Evolutionary conservation across 2,797 vertebrate species (phyloP), one percentile per base, ranked within the genome.

Genomic region (Acestrorhynchus altus): DNA sequence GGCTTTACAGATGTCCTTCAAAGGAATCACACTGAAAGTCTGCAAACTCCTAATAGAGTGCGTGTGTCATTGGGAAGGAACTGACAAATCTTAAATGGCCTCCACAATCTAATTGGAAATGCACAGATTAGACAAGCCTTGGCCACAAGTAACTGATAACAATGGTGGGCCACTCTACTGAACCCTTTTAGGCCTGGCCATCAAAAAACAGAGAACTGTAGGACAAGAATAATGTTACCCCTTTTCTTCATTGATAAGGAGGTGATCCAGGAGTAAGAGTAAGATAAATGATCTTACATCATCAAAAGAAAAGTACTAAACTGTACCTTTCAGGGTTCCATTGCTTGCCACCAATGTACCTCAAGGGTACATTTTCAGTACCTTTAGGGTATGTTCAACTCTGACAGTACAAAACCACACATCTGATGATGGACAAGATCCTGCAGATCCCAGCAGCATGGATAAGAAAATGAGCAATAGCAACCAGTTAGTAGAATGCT

Each of bases 61-160:
- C 11, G n/a, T 0, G n/a, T n/a, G n/a, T 24, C 47, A 26, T 22
- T 26, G 60, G 16, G 22, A 44, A 74, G 13, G 18, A 42, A 5
- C 28, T 73, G n/a, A 20, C 24, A 64, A 51, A 22, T 63, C 31
- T 24, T 54, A 40, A 8, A n/a, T n/a, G 18, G 15, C 1, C 1
- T 51, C 40, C 7, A 60, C 39, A 70, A 13, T 42, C 13, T 56
- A 39, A 51, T 28, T 2, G 44, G 44, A 68, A 67, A 54, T 51
- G 11, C 6, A 6, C 13, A 47, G 20, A 49, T 26, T 69, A 59
- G 26, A 67, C 18, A 60, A 59, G 20, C 56, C 8, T 8, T 22
- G 31, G 40, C 15, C 56, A 68, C 20, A 68, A 40, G 51, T 57
- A 39, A 8, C 39, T 18, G 44, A 46, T 44, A 66, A 66, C n/a